These are phyloP conservation scores for Neogale vison DNA, from an alignment of 2,113 vertebrate genomes.

Conservation along the genomic window DNA sequence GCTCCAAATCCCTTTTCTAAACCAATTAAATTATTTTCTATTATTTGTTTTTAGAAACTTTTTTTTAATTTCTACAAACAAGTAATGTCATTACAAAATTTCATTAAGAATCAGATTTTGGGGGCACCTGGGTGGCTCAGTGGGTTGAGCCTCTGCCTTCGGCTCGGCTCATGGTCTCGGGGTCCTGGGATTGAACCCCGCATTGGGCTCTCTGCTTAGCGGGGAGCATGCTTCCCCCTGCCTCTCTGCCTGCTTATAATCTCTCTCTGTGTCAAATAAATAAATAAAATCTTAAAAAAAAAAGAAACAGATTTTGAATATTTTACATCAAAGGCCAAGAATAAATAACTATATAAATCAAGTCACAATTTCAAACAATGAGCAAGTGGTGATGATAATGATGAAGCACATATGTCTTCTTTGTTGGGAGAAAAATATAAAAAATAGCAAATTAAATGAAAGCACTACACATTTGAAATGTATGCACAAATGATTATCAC, in stretches of 20 bases:
- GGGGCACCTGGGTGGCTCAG: no score
- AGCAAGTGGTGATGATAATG: background rate
- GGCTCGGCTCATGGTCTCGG: no score
- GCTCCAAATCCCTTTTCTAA: background rate
- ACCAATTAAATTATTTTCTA: conserved; percentile 32
- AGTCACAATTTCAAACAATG: background rate
- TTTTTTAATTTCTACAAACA: conserved; percentile 6
- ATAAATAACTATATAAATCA: background rate
- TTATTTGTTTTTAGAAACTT: conserved; percentile 23
- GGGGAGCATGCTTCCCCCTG: no score
- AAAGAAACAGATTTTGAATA: conserved; percentile 16
- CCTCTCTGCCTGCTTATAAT: no score
- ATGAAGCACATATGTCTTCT: background rate
- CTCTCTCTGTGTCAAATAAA: no score
- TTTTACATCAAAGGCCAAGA: conserved; percentile 23
- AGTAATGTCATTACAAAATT: background rate
- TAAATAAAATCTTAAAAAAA: no score
- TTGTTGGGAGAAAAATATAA: background rate
- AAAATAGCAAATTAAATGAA: conserved; percentile 42
- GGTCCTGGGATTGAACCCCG: no score
- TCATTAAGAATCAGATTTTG: background rate
- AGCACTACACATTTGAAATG: background rate
- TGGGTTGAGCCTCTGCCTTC: no score
- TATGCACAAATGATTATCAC: background rate
- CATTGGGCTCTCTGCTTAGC: no score